These are phyloP conservation scores for Cheilosia scutellata DNA, from an alignment of 2,888 invertebrate genomes.

Conservation along the genomic window DNA sequence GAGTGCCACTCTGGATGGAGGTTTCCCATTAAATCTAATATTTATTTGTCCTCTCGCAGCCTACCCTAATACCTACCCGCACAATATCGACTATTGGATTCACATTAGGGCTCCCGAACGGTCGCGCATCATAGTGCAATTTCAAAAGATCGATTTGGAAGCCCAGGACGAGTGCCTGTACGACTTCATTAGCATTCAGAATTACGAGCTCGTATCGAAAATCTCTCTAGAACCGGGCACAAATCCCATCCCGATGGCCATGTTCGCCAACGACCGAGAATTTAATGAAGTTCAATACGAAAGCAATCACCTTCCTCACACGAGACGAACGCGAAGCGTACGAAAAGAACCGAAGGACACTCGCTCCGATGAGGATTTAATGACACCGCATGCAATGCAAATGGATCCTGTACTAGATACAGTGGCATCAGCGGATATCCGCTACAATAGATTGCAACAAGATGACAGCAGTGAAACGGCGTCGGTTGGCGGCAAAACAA, in stretches of 20 bases:
- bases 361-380: constrained; percentile 51
- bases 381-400: constrained; percentile 53
- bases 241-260: constrained; percentile 80
- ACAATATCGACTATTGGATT: constrained; percentile 89
- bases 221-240: constrained; percentile 80
- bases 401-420: constrained; percentile 36
- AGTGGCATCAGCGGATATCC: constrained; percentile 59
- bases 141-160: constrained; percentile 89
- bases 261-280: constrained; percentile 77
- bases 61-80: constrained; percentile 89
- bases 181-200: constrained; percentile 89
- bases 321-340: constrained; percentile 56
- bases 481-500: constrained; percentile 27
- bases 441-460: constrained; percentile 48
- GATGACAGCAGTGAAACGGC: constrained; percentile 45
- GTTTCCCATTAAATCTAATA: constrained; percentile 24
- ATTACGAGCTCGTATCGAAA: constrained; percentile 80
- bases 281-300: constrained; percentile 75
- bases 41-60: constrained; percentile 78
- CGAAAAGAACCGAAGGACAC: constrained; percentile 45
- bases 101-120: constrained; percentile 88
- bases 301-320: constrained; percentile 54
- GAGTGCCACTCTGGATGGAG: background rate
- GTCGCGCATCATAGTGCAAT: constrained; percentile 89
- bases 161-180: constrained; percentile 91